Conservation (phyloP, 2,888 invertebrate species). For the Teleiodes luculella region DNA sequence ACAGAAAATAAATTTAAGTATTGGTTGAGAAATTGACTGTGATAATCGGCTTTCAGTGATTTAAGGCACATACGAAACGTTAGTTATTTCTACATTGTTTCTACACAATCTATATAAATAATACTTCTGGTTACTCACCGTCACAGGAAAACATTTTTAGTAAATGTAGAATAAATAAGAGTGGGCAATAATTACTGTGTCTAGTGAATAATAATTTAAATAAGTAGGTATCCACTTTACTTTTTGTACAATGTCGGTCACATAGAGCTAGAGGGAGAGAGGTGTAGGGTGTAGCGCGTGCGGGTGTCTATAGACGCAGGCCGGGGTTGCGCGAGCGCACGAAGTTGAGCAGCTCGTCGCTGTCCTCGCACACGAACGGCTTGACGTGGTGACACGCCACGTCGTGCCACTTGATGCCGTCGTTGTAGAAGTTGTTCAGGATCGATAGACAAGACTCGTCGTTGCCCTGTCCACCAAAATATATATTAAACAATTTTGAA, state of each 20-base stretch:
- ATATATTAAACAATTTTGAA: slow-evolving; percentile 3
- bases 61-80: background rate
- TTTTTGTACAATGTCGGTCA: slow-evolving; percentile 76
- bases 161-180: slow-evolving; percentile 16
- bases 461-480: slow-evolving; percentile 81
- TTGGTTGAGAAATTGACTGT: slow-evolving; percentile 19
- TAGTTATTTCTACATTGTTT: slow-evolving; percentile 10
- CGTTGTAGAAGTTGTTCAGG: slow-evolving; percentile 94
- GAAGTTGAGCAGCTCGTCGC: slow-evolving; percentile 92
- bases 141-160: slow-evolving; percentile 7
- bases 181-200: slow-evolving; percentile 30
- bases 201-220: slow-evolving; percentile 71
- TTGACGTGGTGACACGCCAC: slow-evolving; percentile 92
- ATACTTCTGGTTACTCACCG: slow-evolving; percentile 9
- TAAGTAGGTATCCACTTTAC: slow-evolving; percentile 63
- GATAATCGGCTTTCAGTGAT: slow-evolving; percentile 19
- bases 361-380: slow-evolving; percentile 94
- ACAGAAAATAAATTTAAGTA: slow-evolving; percentile 51
- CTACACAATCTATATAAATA: slow-evolving; percentile 9
- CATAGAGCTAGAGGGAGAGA: slow-evolving; percentile 50
- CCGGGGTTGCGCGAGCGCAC: slow-evolving; percentile 93
- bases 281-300: slow-evolving; percentile 16
- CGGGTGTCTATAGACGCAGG: slow-evolving; percentile 82
- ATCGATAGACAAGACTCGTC: slow-evolving; percentile 94
- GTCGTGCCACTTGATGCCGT: slow-evolving; percentile 92